Evolutionary conservation across 2,797 vertebrate species (phyloP).

Genomic region (Cyclura pinguis): DNA sequence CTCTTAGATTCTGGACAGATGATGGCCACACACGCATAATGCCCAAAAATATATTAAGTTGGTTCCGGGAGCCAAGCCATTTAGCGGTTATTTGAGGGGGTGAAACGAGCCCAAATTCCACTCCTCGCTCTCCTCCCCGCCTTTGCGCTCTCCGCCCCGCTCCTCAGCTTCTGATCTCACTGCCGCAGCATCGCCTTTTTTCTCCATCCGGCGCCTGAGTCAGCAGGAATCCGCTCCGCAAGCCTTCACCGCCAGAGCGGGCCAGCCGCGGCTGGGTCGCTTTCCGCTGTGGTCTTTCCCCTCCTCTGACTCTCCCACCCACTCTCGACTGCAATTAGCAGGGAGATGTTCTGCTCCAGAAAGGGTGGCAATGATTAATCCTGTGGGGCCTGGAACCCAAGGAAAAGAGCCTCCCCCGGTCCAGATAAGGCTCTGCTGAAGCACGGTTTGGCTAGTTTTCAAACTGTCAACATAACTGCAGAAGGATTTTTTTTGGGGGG

Average conservation of each 20-base stretch:
- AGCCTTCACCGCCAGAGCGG: not conserved
- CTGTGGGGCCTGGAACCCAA: too few species aligned
- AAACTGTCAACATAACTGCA: too few species aligned
- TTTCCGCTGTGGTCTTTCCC: not conserved
- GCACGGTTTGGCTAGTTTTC: too few species aligned
- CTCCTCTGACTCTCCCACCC: not conserved
- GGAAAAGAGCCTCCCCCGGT: too few species aligned
- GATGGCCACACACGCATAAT: not conserved
- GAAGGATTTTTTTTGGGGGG: too few species aligned
- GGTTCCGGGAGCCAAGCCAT: not conserved
- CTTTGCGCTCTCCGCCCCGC: not conserved
- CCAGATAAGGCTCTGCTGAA: too few species aligned
- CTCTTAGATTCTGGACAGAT: not conserved
- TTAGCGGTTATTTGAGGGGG: conserved; percentile 6
- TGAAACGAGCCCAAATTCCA: not conserved
- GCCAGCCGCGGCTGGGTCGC: not conserved
- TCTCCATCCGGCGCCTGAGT: conserved; percentile 70
- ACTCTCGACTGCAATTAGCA: too few species aligned
- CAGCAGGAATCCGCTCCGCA: conserved; percentile 68
- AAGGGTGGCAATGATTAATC: too few species aligned
- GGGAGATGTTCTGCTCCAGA: too few species aligned
- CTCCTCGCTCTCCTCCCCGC: not conserved
- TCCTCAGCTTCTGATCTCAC: conserved; percentile 22
- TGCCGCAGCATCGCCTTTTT: conserved; percentile 67
- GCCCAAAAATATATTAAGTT: not conserved